A percentile compares a stretch with the other conserved stretches of the same genome.
These are phyloP conservation scores for Tipula lateralis DNA, from an alignment of 2,888 invertebrate genomes.

Conservation along the genomic window DNA sequence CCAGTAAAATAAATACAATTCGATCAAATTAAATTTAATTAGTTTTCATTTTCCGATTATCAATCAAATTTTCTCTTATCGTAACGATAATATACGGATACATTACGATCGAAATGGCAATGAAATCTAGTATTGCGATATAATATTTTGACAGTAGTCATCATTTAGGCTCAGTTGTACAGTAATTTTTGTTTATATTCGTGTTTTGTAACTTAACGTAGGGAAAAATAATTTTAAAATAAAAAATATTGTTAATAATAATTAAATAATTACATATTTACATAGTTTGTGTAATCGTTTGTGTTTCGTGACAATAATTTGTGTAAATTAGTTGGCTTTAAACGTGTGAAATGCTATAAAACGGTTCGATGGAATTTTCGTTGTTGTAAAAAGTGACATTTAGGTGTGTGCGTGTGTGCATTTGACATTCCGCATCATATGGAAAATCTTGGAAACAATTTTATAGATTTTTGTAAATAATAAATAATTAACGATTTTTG, in stretches of 20 bases:
- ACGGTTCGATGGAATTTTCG: not conserved
- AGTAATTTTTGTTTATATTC: not conserved
- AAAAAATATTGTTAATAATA: not conserved
- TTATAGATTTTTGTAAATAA: not conserved
- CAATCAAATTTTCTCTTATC: not conserved
- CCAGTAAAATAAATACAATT: not conserved
- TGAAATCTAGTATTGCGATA: not conserved
- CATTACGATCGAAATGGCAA: not conserved
- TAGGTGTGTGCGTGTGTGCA: not conserved
- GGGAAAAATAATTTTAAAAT: not conserved
- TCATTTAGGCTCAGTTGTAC: slow-evolving; percentile 12
- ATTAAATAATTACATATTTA: not conserved
- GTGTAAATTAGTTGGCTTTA: not conserved
- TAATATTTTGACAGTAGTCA: not conserved
- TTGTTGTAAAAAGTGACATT: not conserved
- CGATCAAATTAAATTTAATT: not conserved
- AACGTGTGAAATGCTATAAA: not conserved
- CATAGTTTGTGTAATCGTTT: not conserved
- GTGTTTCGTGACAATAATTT: slow-evolving; percentile 24
- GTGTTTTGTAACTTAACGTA: not conserved
- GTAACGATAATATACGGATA: not conserved
- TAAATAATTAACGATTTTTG: not conserved
- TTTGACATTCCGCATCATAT: not conserved
- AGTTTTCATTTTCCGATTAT: not conserved
- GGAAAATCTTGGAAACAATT: not conserved